These are phyloP conservation scores for Danaus melanippus DNA, from an alignment of 1,140 invertebrate species.

Conservation along the genomic window DNA sequence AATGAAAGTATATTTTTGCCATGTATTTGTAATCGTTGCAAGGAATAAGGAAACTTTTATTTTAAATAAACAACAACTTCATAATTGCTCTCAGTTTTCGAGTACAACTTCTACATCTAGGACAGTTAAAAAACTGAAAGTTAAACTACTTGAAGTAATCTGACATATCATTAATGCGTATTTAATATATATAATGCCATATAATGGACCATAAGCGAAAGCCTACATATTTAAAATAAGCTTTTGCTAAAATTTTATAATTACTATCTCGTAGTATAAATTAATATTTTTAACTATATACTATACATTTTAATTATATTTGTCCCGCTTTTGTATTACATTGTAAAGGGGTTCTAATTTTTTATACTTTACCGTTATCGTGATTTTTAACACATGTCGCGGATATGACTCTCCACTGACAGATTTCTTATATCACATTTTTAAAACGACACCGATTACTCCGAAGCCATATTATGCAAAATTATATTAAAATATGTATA, in stretches of 20 bases:
- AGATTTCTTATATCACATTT: constrained; percentile 61
- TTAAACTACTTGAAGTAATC: no score
- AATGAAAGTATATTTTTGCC: constrained; percentile 6
- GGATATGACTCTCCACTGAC: constrained; percentile 41
- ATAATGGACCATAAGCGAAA: no score
- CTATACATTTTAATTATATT: no score
- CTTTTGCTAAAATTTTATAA: not conserved
- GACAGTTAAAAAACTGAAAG: no score
- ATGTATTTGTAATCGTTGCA: constrained; percentile 3
- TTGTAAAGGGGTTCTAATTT: no score
- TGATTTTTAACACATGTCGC: constrained; percentile 51
- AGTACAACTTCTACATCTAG: no score
- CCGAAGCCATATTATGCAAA: constrained; percentile 39
- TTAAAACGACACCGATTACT: constrained; percentile 56
- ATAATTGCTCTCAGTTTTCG: no score
- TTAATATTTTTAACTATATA: no score
- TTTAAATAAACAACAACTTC: no score
- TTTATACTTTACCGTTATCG: constrained; percentile 6
- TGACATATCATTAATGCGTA: no score
- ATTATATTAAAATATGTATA: not conserved
- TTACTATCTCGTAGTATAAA: constrained; percentile 1
- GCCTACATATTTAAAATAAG: not conserved
- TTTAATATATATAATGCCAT: no score
- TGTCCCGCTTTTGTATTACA: no score
- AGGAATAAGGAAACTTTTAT: not conserved